Conservation (phyloP, 1,140 invertebrate genomes). For the Ceratina australensis region DNA sequence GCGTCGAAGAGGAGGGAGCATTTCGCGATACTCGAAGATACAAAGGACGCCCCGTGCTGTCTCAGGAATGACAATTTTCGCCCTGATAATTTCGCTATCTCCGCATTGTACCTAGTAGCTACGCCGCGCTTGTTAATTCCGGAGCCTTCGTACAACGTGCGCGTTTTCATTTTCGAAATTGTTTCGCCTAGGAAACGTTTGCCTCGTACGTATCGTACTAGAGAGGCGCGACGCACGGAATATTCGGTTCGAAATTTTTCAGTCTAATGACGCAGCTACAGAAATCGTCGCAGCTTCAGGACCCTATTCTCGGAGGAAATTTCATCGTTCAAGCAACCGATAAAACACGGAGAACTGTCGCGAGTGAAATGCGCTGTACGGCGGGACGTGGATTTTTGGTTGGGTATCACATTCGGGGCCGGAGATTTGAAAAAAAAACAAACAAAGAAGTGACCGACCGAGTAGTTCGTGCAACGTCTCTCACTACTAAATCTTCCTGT, state of each 20-base stretch:
- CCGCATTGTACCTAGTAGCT: slow-evolving; percentile 39
- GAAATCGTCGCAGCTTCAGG: background rate
- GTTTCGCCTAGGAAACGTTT: slow-evolving; percentile 8
- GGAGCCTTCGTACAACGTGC: background rate
- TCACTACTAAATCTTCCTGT: slow-evolving; percentile 6
- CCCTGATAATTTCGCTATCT: slow-evolving; percentile 45
- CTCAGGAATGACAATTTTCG: background rate
- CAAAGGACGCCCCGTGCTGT: slow-evolving; percentile 9
- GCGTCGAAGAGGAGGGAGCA: background rate
- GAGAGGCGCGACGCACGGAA: background rate
- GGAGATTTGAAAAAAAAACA: slow-evolving; percentile 28
- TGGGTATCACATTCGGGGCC: background rate
- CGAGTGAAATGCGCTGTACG: slow-evolving; percentile 4
- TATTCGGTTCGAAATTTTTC: slow-evolving; percentile 10
- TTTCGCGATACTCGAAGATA: slow-evolving; percentile 41
- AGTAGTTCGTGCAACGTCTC: background rate
- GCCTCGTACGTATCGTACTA: background rate
- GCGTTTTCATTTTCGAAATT: slow-evolving; percentile 27
- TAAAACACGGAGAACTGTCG: slow-evolving; percentile 21
- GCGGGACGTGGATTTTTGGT: background rate
- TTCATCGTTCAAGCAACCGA: background rate
- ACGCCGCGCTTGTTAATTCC: background rate
- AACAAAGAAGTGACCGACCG: slow-evolving; percentile 12
- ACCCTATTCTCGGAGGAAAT: background rate
- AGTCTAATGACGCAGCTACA: background rate